Evolutionary conservation across 1,140 invertebrate species (phyloP).

Genomic region (Drosophila chauvacae): DNA sequence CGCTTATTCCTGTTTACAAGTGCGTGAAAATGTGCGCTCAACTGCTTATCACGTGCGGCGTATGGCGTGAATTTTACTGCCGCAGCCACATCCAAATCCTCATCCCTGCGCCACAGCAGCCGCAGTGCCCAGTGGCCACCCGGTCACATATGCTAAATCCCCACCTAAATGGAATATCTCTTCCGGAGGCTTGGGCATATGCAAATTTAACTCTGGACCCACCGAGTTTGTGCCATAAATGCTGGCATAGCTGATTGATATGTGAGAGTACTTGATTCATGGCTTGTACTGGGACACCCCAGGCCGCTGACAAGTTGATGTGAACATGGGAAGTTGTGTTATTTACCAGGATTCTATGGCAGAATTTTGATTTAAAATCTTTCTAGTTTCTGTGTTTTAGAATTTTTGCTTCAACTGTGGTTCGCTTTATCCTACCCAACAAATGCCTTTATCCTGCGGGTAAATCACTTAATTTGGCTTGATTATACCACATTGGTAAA

Average conservation of each 20-base stretch:
- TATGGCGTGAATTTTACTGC: constrained; percentile 73
- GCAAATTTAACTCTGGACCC: constrained; percentile 43
- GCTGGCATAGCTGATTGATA: constrained; percentile 34
- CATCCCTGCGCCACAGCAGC: background rate
- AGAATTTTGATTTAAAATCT: background rate
- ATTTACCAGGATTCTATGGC: background rate
- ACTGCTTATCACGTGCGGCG: constrained; percentile 77
- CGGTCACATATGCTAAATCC: constrained; percentile 61
- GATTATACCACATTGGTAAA: constrained; percentile 48
- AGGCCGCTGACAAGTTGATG: constrained; percentile 5
- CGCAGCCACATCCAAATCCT: constrained; percentile 27
- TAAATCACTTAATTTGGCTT: constrained; percentile 68
- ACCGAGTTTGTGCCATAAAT: constrained; percentile 28
- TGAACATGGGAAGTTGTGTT: background rate
- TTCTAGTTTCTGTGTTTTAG: background rate
- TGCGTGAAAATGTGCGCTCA: constrained; percentile 81
- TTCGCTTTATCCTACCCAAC: constrained; percentile 6
- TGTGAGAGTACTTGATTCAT: constrained; percentile 36
- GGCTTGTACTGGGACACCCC: background rate
- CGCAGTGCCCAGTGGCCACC: constrained; percentile 57
- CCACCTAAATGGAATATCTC: constrained; percentile 45
- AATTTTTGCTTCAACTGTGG: background rate
- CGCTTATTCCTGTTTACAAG: constrained; percentile 79
- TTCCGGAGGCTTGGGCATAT: constrained; percentile 43
- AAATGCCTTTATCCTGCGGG: constrained; percentile 41